Base-by-base conservation (phyloP, 2,797 vertebrate genomes). In the Molossus molossus region DNA sequence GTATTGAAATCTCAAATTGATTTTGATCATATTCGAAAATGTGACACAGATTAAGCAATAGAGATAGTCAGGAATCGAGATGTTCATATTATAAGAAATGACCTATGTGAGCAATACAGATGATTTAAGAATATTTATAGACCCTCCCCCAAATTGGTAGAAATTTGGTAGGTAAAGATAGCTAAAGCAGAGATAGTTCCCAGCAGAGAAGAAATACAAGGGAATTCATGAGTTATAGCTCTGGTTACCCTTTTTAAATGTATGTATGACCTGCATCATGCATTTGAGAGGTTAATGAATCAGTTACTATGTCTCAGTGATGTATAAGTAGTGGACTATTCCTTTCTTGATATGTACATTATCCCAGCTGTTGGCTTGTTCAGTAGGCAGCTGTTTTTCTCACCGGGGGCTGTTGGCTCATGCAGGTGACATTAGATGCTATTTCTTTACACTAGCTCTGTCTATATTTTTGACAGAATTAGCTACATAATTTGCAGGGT, bases 11-110 rank as follows among this genome's bases (percentile, higher is more conserved):
- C 21, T 27, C 50, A 81, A 64, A 53, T 3, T 89, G n/a, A 60
- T 96, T 96, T 80, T 87, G 15, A 93, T 73, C 23, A 87, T 58
- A 23, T 84, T n/a, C n/a, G 87, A 27, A 82, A 83, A 65, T 87
- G 20, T 88, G 73, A 65, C n/a, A 12, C 4, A 86, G 58, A 62
- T 33, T 20, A 84, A 72, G 45, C 10, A 40, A 57, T 29, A 89
- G 58, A 5, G 9, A 23, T 55, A 77, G 53, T 33, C 6, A 33
- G 11, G 11, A 79, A 76, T 33, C 0, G 4, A n/a, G 33, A 65
- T 5, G 1, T 60, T 93, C 67, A 0, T 75, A 18, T 79, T 91
- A 3, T 83, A 40, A 76, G 21, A 75, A 94, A 95, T 83, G 37
- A 65, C 29, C 27, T 83, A 88, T 50, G 15, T 94, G 13, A n/a